Evolutionary conservation across 2,888 invertebrate genomes (phyloP).

Genomic region (Gryllus longicercus): DNA sequence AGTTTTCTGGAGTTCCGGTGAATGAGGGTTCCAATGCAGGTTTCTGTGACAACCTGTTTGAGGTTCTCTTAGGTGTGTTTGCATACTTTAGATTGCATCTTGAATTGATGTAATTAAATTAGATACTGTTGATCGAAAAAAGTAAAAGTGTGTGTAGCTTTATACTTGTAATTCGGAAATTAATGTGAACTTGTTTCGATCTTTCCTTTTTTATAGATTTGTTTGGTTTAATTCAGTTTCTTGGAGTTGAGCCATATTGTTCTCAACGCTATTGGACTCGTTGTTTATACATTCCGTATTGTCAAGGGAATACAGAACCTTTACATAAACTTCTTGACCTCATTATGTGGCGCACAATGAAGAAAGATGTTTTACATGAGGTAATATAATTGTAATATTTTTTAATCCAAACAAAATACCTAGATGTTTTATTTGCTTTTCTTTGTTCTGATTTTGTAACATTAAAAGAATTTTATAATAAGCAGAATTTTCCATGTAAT

Average conservation of each 20-base stretch:
- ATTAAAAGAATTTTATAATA: no score
- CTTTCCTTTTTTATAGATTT: slow-evolving; percentile 45
- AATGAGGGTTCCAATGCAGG: no score
- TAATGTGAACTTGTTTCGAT: no score
- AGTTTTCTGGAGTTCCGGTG: no score
- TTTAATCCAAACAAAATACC: neutral
- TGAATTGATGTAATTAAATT: no score
- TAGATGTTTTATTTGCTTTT: slow-evolving; percentile 24
- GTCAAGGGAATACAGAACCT: slow-evolving; percentile 48
- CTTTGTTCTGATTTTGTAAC: neutral
- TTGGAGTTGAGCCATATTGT: slow-evolving; percentile 57
- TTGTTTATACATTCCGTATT: slow-evolving; percentile 53
- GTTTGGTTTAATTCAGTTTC: slow-evolving; percentile 58
- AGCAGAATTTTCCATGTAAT: no score
- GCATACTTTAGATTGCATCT: no score
- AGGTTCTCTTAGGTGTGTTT: no score
- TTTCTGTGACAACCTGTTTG: no score
- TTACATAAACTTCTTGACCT: slow-evolving; percentile 54
- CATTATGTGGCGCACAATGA: slow-evolving; percentile 68
- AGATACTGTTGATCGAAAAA: no score
- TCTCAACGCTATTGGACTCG: slow-evolving; percentile 53
- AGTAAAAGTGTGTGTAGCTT: no score
- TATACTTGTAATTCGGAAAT: no score
- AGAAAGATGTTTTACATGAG: slow-evolving; percentile 63
- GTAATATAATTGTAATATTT: slow-evolving; percentile 38